Evolutionary conservation across 1,140 invertebrate species (phyloP), one percentile per base, ranked within the genome.

Genomic region (Hypothenemus hampei): DNA sequence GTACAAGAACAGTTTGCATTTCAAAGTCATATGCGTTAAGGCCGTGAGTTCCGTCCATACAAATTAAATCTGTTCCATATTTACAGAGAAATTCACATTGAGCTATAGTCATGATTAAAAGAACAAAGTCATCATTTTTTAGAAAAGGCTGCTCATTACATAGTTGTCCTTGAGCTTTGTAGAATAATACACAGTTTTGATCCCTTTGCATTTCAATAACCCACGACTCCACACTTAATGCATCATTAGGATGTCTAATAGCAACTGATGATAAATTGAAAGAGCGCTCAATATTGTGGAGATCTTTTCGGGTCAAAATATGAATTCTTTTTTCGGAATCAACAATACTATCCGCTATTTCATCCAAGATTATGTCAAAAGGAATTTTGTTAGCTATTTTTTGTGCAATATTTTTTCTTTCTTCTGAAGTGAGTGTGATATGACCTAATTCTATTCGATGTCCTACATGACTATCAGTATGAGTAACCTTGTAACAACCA

Each of bases 311-410:
- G 1, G 29, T 51, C 22, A 52, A 31, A 1, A 60, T 24, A 43
- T 57, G 54, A 1, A 57, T 23, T 52, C 55, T 57, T 44, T 60
- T n/a, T 21, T 19, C n/a, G n/a, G 16, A 6, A 18, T 24, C 21
- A 15, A 18, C 10, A 10, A 48, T n/a, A 2, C 47, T 29, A 31
- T 62, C 54, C 15, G 48, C 11, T 13, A 60, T 24, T 19, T 62
- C 36, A 43, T 62, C 58, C 13, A 62, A 31, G 33, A 62, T 59
- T 5, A 2, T 10, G 5, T 26, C 10, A 56, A 61, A 61, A 1
- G 60, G 50, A n/a, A 62, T 49, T 57, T 51, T 51, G 10, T 11
- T 11, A n/a, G 60, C 48, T 19, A 63, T 47, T 35, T 63, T 63
- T 5, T 19, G 26, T 6, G 61, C 61, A 7, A 63, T 8, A 11